A percentile compares a stretch with the other conserved stretches of the same genome.
These are phyloP conservation scores for Stercorarius parasiticus DNA, from an alignment of 2,113 vertebrate genomes.

Conservation along the genomic window DNA sequence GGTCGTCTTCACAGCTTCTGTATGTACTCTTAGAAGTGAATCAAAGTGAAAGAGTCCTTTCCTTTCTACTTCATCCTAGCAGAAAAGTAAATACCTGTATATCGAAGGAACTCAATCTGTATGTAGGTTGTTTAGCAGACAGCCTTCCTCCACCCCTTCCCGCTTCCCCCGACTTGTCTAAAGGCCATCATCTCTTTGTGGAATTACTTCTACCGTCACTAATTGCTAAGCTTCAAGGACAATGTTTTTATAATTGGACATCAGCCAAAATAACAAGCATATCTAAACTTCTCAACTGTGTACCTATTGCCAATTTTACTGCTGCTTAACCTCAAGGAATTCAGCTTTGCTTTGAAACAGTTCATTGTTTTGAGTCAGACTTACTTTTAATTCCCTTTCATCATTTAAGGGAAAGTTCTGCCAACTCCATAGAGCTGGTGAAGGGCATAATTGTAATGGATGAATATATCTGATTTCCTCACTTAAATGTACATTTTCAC, in stretches of 20 bases:
- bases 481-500: background rate
- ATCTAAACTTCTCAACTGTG: background rate
- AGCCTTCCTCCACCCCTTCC: background rate
- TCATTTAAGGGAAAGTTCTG: background rate
- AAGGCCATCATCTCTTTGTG: background rate
- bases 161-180: background rate
- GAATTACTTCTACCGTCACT: background rate
- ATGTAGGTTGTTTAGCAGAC: background rate
- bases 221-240: constrained; percentile 6
- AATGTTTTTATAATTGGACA: background rate
- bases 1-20: background rate
- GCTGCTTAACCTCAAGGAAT: constrained; percentile 19
- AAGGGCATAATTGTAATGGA: constrained; percentile 17
- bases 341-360: constrained; percentile 48
- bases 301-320: constrained; percentile 30
- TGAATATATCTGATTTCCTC: constrained; percentile 11
- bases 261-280: background rate
- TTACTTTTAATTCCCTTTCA: constrained; percentile 29
- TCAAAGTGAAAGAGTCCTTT: background rate
- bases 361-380: constrained; percentile 21
- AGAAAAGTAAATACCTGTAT: background rate
- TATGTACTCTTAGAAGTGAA: background rate
- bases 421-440: background rate
- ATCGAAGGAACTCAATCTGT: background rate
- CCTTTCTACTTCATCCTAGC: background rate